Percentiles rank a stretch among this genome's conserved stretches.
These are phyloP conservation scores for Plectropomus leopardus DNA, from an alignment of 2,113 vertebrate species.

Conservation along the genomic window DNA sequence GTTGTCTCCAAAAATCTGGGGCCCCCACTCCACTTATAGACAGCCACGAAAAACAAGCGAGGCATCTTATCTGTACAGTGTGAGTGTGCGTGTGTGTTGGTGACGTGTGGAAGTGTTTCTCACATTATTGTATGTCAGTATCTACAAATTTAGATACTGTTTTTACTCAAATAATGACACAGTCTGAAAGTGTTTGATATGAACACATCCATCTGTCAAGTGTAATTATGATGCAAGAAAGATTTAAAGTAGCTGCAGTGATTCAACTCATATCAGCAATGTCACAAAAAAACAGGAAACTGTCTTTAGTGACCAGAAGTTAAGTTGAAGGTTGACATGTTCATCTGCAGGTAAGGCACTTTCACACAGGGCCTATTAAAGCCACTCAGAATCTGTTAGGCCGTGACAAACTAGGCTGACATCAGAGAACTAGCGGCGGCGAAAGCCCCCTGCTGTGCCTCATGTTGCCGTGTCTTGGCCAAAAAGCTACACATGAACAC, in stretches of 20 bases:
- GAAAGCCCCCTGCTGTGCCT: no score
- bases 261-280: slow-evolving; percentile 8
- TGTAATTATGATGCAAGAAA: neutral
- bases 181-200: slow-evolving; percentile 16
- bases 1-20: slow-evolving; percentile 74
- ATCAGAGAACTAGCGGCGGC: no score
- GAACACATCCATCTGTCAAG: slow-evolving; percentile 11
- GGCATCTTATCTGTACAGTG: slow-evolving; percentile 67
- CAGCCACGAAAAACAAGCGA: slow-evolving; percentile 48
- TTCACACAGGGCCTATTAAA: neutral
- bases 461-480: no score
- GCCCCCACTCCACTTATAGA: slow-evolving; percentile 65
- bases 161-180: slow-evolving; percentile 17
- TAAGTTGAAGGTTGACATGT: neutral
- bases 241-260: neutral
- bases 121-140: slow-evolving; percentile 49
- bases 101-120: slow-evolving; percentile 52
- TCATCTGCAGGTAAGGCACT: neutral
- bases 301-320: neutral
- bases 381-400: neutral
- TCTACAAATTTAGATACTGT: slow-evolving; percentile 28
- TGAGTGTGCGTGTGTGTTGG: slow-evolving; percentile 47
- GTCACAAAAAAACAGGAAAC: neutral
- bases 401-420: no score
- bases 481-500: no score